Conservation (phyloP, 2,113 vertebrate species). For the Nettapus auritus region DNA sequence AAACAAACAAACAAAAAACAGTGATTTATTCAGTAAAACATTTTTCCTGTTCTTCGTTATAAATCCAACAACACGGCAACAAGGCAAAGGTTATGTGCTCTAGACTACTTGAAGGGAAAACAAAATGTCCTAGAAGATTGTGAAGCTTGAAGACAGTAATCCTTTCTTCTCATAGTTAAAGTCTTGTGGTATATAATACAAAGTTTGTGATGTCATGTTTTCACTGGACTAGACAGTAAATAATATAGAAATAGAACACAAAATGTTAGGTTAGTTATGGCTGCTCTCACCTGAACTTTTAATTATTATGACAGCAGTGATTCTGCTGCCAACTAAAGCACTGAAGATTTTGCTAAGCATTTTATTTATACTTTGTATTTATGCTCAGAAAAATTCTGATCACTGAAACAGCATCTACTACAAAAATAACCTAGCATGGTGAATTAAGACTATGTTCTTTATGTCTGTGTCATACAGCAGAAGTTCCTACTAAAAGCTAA, state of each 20-base stretch:
- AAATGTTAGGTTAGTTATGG: not conserved
- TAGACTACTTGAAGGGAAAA: not conserved
- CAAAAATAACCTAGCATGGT: not conserved
- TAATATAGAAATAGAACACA: not conserved
- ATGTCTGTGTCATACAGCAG: not conserved
- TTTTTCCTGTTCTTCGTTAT: not conserved
- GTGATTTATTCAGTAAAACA: not conserved
- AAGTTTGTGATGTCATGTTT: not conserved
- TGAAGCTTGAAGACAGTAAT: not conserved
- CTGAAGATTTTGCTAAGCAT: not conserved
- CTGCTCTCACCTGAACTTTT: not conserved
- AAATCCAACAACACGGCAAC: not conserved
- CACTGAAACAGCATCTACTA: not conserved
- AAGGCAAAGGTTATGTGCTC: not conserved
- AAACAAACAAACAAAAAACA: not conserved
- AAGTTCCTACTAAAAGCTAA: not conserved
- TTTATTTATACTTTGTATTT: not conserved
- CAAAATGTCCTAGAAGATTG: not conserved
- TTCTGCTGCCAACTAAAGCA: not conserved
- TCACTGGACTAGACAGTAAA: not conserved
- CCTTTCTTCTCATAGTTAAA: not conserved
- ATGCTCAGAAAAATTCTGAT: not conserved
- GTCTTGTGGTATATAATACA: not conserved
- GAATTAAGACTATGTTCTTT: not conserved
- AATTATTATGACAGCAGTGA: not conserved